Evolutionary conservation across 2,113 vertebrate species (phyloP).

Genomic region (Coptodon bakossiorum): DNA sequence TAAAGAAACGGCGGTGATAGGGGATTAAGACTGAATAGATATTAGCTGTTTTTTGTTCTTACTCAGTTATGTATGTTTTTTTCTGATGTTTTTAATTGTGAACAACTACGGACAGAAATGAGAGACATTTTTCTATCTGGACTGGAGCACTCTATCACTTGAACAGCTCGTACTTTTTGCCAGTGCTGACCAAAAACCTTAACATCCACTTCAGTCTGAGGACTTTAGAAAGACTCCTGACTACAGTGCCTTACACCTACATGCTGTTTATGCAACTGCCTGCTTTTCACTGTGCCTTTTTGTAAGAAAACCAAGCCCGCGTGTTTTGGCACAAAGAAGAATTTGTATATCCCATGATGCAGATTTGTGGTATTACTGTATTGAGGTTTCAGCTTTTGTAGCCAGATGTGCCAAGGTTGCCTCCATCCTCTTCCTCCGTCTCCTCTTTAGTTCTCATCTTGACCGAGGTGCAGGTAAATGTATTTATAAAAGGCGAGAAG

Average conservation of each 20-base stretch:
- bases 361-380: not conserved
- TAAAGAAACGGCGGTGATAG: constrained; percentile 11
- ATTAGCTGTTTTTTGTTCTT: not conserved
- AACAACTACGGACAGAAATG: constrained; percentile 60
- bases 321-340: not conserved
- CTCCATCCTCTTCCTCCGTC: not conserved
- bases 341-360: not conserved
- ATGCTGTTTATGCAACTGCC: not conserved
- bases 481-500: constrained; percentile 50
- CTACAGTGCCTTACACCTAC: constrained; percentile 34
- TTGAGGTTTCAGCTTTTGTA: not conserved
- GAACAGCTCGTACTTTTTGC: not conserved
- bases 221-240: constrained; percentile 5
- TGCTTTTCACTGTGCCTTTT: constrained; percentile 26
- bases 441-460: constrained; percentile 4
- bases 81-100: constrained; percentile 15
- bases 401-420: constrained; percentile 5
- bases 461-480: constrained; percentile 59
- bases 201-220: constrained; percentile 13
- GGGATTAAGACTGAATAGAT: constrained; percentile 57
- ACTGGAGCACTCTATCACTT: not conserved
- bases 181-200: not conserved
- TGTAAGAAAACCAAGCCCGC: not conserved
- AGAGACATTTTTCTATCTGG: constrained; percentile 5
- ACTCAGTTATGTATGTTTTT: constrained; percentile 22